Evolutionary conservation across 2,797 vertebrate genomes (phyloP).

Genomic region (Eutrigla gurnardus): DNA sequence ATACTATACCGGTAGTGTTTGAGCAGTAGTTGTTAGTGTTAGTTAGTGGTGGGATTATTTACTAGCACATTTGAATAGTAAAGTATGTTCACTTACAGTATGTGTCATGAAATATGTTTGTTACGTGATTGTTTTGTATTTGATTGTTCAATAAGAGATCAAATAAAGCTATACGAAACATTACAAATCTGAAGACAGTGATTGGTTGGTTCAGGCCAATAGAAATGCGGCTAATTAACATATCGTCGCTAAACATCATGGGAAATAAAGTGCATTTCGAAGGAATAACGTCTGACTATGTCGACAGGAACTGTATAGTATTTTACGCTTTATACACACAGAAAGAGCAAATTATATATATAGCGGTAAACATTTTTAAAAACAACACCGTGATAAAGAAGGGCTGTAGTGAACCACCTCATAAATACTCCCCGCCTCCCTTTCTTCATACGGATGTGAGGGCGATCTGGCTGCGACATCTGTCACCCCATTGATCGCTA

Average conservation of each 20-base stretch:
- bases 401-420: fast-evolving
- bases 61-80: background rate
- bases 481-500: constrained; percentile 99
- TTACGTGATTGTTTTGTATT: too few species aligned
- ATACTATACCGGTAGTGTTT: background rate
- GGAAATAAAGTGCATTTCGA: constrained; percentile 2
- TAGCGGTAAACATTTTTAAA: too few species aligned
- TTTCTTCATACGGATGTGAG: constrained; percentile 85
- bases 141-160: background rate
- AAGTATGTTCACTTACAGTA: background rate
- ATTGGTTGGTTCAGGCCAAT: constrained; percentile 53
- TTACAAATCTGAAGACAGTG: background rate
- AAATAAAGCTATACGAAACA: background rate
- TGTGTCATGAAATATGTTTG: background rate
- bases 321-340: fast-evolving
- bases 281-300: too few species aligned
- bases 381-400: background rate
- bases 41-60: background rate
- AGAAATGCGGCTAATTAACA: background rate
- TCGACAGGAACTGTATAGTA: too few species aligned
- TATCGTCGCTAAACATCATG: constrained; percentile 30
- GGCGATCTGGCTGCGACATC: constrained; percentile 99
- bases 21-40: background rate
- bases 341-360: background rate
- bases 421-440: fast-evolving